phyloP scores from a whole-genome alignment of 64 coral and sea anemone genomes.

The Catalaphyllia jardinei region DNA sequence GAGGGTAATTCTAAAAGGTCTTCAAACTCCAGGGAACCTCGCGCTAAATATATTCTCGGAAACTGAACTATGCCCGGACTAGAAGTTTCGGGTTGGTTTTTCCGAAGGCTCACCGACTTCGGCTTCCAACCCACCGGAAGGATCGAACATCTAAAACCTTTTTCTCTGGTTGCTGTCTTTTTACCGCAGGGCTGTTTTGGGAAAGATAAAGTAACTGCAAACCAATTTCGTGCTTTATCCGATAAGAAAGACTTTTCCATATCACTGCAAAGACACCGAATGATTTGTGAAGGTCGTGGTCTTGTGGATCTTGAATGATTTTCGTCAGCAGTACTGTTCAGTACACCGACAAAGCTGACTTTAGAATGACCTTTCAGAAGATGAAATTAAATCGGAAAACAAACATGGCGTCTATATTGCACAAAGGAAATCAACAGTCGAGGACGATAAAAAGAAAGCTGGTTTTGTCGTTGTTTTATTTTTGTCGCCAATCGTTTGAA shows the following conservation, averaged over 20 bases:
- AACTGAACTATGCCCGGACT: background rate
- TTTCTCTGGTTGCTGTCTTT: background rate
- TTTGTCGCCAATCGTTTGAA: background rate
- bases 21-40: background rate
- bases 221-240: background rate
- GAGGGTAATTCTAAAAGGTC: too few relatives aligned
- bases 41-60: background rate
- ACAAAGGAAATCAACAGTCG: background rate
- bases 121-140: background rate
- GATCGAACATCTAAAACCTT: background rate
- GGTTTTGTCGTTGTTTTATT: background rate
- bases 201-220: background rate
- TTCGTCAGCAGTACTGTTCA: background rate
- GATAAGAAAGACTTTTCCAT: background rate
- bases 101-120: background rate
- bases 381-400: background rate
- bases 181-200: background rate
- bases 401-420: background rate
- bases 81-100: background rate
- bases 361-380: background rate
- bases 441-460: background rate
- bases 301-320: too few relatives aligned
- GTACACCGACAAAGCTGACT: background rate
- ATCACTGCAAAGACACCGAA: background rate
- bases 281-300: background rate